Conservation (phyloP, 2,888 invertebrate genomes). For the Parascotia fuliginaria region DNA sequence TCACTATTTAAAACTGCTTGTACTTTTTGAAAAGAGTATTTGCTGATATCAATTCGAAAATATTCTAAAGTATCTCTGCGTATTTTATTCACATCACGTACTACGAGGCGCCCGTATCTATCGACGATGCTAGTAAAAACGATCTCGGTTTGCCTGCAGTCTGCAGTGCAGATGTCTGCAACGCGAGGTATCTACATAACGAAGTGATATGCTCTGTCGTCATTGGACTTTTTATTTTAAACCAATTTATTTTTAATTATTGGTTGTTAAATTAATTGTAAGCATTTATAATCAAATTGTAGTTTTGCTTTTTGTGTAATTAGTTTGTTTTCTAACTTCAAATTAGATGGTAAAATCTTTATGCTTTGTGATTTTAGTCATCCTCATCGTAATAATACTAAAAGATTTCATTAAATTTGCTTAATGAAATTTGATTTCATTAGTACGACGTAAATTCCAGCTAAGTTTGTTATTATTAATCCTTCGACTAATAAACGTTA, state of each 20-base stretch:
- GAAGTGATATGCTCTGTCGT: background rate
- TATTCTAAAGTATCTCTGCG: background rate
- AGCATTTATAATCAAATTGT: background rate
- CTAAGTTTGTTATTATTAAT: background rate
- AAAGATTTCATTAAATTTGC: background rate
- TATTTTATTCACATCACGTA: background rate
- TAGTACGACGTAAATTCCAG: background rate
- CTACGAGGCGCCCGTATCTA: constrained; percentile 15
- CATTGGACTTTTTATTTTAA: background rate
- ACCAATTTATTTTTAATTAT: background rate
- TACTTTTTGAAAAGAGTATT: too few species aligned
- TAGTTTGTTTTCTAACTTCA: background rate
- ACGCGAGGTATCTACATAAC: constrained; percentile 18
- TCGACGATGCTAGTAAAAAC: constrained; percentile 14
- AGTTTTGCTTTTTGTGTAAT: background rate
- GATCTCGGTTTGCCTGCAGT: constrained; percentile 33
- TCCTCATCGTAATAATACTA: background rate
- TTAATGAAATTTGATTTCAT: background rate
- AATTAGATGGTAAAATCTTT: too few species aligned
- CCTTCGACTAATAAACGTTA: background rate
- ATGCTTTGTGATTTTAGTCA: background rate
- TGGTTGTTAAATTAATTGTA: background rate
- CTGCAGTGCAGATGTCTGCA: constrained; percentile 44
- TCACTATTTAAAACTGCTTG: too few species aligned
- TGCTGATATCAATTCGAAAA: background rate